Conservation (phyloP, 1,140 invertebrate genomes). For the Drosophila aff. region DNA sequence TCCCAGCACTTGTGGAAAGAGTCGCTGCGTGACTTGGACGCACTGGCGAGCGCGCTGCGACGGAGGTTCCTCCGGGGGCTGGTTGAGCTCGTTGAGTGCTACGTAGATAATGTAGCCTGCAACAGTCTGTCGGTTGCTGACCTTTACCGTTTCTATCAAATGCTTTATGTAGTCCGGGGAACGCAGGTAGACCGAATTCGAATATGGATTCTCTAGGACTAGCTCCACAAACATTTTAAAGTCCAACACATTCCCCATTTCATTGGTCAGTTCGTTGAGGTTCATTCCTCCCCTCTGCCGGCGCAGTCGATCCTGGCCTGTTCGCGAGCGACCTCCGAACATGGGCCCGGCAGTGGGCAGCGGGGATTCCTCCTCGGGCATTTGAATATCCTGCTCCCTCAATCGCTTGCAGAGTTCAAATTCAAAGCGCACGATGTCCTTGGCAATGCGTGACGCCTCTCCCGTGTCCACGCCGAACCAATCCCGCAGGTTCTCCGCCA, state of each 20-base stretch:
- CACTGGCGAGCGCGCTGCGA: conserved; percentile 52
- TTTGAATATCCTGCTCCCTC: conserved; percentile 45
- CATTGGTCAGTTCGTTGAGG: conserved; percentile 43
- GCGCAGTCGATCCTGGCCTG: conserved; percentile 58
- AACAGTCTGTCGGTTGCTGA: conserved; percentile 50
- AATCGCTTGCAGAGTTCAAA: conserved; percentile 76
- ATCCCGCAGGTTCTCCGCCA: conserved; percentile 53
- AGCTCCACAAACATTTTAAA: conserved; percentile 63
- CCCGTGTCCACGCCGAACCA: conserved; percentile 60
- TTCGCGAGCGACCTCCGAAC: conserved; percentile 34
- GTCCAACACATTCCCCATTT: conserved; percentile 50
- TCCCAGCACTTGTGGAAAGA: conserved; percentile 68
- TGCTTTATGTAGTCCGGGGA: conserved; percentile 61
- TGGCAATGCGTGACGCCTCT: conserved; percentile 58
- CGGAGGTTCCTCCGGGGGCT: conserved; percentile 48
- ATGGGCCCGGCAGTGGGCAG: not conserved
- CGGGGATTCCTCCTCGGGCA: conserved; percentile 19
- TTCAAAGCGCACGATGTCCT: conserved; percentile 73
- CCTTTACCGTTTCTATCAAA: conserved; percentile 41
- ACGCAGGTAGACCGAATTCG: conserved; percentile 52
- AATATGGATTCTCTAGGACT: conserved; percentile 44
- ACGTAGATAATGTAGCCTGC: conserved; percentile 74
- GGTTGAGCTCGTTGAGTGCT: conserved; percentile 63
- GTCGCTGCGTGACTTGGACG: conserved; percentile 48
- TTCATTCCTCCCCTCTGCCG: conserved; percentile 39